Evolutionary conservation across 2,113 vertebrate genomes (phyloP).

Genomic region (Galbula dea): DNA sequence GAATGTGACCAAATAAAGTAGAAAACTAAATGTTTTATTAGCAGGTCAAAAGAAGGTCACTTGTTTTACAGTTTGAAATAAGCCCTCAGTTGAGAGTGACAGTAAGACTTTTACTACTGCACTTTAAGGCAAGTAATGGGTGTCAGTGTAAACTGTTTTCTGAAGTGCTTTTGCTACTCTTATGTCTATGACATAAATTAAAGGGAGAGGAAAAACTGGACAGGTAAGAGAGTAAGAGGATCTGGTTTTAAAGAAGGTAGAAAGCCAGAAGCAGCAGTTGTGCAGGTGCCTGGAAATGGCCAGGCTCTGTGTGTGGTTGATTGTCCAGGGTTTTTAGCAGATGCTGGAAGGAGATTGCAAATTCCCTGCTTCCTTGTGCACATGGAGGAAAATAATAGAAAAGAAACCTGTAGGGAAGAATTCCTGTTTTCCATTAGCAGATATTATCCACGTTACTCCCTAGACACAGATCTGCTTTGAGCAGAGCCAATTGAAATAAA

Average conservation of each 20-base stretch:
- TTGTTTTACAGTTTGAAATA: background rate
- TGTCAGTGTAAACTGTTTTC: background rate
- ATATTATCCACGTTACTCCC: background rate
- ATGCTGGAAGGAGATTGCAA: background rate
- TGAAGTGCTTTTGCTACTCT: background rate
- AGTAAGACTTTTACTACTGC: background rate
- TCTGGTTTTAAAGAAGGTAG: background rate
- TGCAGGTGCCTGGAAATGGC: background rate
- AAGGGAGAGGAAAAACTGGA: background rate
- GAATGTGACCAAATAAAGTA: background rate
- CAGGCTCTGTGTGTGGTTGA: background rate
- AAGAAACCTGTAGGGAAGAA: background rate
- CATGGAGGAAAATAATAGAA: background rate
- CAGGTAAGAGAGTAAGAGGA: background rate
- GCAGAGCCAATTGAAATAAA: background rate
- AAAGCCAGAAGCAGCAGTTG: background rate
- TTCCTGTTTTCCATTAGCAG: background rate
- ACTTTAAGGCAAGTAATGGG: background rate
- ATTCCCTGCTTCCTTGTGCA: background rate
- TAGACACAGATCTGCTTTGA: background rate
- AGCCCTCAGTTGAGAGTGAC: slow-evolving; percentile 14
- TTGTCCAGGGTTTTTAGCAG: background rate
- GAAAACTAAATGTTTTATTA: slow-evolving; percentile 18
- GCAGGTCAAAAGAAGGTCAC: slow-evolving; percentile 18
- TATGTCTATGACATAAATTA: background rate